phyloP scores from a whole-genome alignment of 2,113 vertebrate species.

The Tachysurus vachellii region DNA sequence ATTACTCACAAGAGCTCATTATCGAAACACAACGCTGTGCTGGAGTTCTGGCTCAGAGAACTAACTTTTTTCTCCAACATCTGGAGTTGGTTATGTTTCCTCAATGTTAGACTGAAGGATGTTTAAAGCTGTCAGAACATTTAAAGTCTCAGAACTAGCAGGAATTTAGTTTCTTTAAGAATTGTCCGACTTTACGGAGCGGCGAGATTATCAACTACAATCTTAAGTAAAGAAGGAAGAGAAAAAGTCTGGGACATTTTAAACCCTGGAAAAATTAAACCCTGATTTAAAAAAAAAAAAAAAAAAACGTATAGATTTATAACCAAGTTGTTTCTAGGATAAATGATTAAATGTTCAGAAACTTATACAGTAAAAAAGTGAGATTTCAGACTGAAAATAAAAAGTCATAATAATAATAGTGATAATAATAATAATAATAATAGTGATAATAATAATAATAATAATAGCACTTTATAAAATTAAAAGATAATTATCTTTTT shows the following conservation, averaged over 20 bases:
- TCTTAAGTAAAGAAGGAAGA: background rate
- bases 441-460: background rate
- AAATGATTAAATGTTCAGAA: background rate
- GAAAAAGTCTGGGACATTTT: background rate
- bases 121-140: background rate
- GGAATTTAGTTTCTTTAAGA: background rate
- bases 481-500: no score
- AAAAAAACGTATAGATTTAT: background rate
- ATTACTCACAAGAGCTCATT: background rate
- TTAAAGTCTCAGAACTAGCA: background rate
- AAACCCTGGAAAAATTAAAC: background rate
- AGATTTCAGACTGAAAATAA: background rate
- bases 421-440: background rate
- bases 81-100: background rate
- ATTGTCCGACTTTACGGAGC: background rate
- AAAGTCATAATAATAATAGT: background rate
- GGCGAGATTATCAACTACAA: background rate
- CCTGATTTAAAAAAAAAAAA: background rate
- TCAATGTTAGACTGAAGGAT: background rate
- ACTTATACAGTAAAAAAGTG: background rate
- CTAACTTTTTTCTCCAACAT: slow-evolving; percentile 2
- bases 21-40: background rate
- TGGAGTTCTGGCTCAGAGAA: background rate
- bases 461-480: background rate
- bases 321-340: background rate